phyloP scores from a whole-genome alignment of 1,140 invertebrate species.

The Tetramorium simillimum region DNA sequence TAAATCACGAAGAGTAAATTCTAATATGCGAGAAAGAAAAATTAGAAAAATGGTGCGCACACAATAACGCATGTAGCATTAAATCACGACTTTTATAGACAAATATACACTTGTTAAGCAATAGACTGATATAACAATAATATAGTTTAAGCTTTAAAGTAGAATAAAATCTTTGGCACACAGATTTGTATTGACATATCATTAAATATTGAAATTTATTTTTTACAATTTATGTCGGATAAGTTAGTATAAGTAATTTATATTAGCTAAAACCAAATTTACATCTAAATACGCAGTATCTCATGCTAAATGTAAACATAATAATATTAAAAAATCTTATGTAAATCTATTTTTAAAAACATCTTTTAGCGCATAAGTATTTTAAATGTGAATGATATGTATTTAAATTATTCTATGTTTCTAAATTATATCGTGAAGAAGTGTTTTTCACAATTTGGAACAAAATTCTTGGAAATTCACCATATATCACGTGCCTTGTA shows the following conservation, averaged over 20 bases:
- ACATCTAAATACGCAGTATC: background rate
- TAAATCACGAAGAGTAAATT: background rate
- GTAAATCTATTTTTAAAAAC: background rate
- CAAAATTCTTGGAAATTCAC: background rate
- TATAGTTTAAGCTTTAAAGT: background rate
- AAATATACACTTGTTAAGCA: background rate
- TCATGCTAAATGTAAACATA: background rate
- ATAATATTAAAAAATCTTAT: background rate
- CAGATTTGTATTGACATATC: background rate
- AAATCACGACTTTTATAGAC: background rate
- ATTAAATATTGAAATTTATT: background rate
- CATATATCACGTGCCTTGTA: background rate
- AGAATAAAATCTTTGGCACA: background rate
- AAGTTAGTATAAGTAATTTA: background rate
- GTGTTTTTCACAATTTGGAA: background rate
- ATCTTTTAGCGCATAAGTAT: background rate
- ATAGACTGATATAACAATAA: background rate
- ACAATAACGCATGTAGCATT: background rate
- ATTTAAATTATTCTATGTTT: background rate
- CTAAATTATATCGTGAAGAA: background rate
- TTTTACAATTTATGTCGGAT: background rate
- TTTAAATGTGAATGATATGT: background rate
- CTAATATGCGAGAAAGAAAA: background rate
- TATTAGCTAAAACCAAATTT: background rate
- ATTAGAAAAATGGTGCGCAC: background rate